Evolutionary conservation across 1,140 invertebrate species (phyloP), one percentile per base, ranked within the genome.

Genomic region (Drosophila carrolli): DNA sequence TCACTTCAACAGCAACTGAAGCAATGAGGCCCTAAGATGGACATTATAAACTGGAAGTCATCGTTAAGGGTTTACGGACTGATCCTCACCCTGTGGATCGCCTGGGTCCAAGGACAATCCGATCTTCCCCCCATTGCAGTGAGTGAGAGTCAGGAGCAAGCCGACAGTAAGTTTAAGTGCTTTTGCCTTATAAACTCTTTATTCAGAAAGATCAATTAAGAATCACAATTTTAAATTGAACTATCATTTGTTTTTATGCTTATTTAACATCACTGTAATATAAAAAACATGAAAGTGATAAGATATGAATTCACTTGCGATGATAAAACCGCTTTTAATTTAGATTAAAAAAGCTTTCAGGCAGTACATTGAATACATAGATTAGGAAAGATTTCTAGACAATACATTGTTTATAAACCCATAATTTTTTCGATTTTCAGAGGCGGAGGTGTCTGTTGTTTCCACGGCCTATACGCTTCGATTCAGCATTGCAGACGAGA

Each of bases 21-120:
- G 67, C 76, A 70, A 86, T 86, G 82, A 76, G 84, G 84, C 32
- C 55, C 75, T 76, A 83, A 88, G 79, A 66, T 78, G 83, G 53
- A 55, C 43, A 60, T 14, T 38, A 63, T 43, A 50, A 35, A 53
- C 19, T 66, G 78, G 40, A 68, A 66, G 53, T 38, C 40, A 72
- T 61, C 37, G 14, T 57, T 50, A 27, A 43, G 44, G 75, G 48
- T 48, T 14, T 55, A 72, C 66, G 55, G 58, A 40, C 27, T 67
- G n/a, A 32, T 86, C 43, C 44, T 71, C 9, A 19, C 58, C 43
- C 51, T 88, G 10, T 60, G 78, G 19, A 57, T 73, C 1, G 50
- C 44, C 37, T 81, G 55, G 75, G 53, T 53, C 10, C 47, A 56
- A 46, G 68, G 55, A 9, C 63, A 63, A 46, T 61, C 62, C 4